Evolutionary conservation across 2,113 vertebrate species (phyloP), one percentile per base, ranked within the genome.

Genomic region (Talpa occidentalis): DNA sequence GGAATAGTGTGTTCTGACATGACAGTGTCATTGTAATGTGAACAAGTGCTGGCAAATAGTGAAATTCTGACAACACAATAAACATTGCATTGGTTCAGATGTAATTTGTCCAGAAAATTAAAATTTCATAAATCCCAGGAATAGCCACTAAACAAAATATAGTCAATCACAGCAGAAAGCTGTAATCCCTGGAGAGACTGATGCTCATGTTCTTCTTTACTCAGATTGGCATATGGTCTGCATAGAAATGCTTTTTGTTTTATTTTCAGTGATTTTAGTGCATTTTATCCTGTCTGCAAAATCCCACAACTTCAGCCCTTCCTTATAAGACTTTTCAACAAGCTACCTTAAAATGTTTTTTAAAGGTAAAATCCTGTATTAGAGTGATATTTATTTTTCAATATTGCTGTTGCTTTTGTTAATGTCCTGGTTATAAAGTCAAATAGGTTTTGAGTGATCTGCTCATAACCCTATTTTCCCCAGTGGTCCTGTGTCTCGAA

Each of bases 121-220:
- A 32, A 42, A 60, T 76, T 89, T 66, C 74, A 52, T 83, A 54
- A 54, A 87, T 60, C 49, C 28, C 44, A 59, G 49, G 16, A 82
- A 92, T 0, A 60, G 11, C 35, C 35, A 32, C 14, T 73, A 52
- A 82, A 69, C 66, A 79, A 73, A 92, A 93, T 0, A 5, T 4
- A 21, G 16, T 54, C 26, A 54, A n/a, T 59, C 52, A 24, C 52
- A 67, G 74, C 54, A 80, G 80, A 52, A n/a, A 0, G 35, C 6
- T 49, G 28, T 5, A 52, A 22, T 54, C 44, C 5, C 1, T 1
- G 0, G n/a, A 26, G 16, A 16, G 26, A 64, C 54, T 0, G 22
- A 32, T 0, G 1, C 35, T 24, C 37, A 5, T 0, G 0, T 14
- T 73, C 35, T 11, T 35, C 59, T 59, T 28, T 28, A 21, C 42